Evolutionary conservation across 1,140 invertebrate species (phyloP).

Genomic region (Drosophila athabasca): DNA sequence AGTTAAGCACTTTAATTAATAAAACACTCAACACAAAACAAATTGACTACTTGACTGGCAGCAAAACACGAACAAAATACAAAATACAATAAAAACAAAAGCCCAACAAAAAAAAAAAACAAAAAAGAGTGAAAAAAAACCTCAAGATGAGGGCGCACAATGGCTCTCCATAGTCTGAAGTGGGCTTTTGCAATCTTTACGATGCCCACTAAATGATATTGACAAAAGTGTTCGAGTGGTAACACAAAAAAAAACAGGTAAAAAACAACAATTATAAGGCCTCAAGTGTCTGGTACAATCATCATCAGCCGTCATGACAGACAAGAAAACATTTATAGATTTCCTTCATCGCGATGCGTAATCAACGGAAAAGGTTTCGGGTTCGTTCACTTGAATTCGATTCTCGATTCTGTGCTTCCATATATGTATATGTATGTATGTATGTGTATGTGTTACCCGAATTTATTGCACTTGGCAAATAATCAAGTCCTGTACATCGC

Average conservation of each 20-base stretch:
- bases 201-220: constrained; percentile 81
- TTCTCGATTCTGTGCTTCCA: not conserved
- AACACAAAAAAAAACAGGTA: constrained; percentile 39
- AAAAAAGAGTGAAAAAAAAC: constrained; percentile 21
- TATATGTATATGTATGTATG: not conserved
- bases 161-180: constrained; percentile 73
- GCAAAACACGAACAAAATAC: constrained; percentile 27
- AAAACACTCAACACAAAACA: constrained; percentile 75
- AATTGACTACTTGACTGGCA: constrained; percentile 66
- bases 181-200: constrained; percentile 80
- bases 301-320: constrained; percentile 69
- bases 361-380: constrained; percentile 22
- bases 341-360: constrained; percentile 47
- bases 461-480: constrained; percentile 46
- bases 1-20: constrained; percentile 78
- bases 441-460: constrained; percentile 1
- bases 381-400: not conserved
- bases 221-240: constrained; percentile 75
- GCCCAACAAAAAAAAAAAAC: constrained; percentile 20
- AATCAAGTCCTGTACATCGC: constrained; percentile 48
- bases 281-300: constrained; percentile 76
- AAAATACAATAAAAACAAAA: constrained; percentile 22
- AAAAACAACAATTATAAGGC: constrained; percentile 51
- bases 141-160: constrained; percentile 51
- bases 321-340: constrained; percentile 49